Evolutionary conservation across 2,888 invertebrate species (phyloP).

Genomic region (Drosophila niveifrons): DNA sequence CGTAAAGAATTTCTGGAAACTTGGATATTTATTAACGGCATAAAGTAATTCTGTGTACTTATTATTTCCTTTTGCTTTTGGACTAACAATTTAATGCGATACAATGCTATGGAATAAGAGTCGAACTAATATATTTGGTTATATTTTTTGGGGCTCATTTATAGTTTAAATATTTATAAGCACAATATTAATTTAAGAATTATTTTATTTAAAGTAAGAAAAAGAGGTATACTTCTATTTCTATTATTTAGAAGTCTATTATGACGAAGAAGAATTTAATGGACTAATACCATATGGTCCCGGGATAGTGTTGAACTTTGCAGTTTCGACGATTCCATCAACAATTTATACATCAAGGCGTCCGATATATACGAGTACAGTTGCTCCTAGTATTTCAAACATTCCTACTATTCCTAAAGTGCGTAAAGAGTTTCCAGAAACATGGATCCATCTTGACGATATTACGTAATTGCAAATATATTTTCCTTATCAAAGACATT

Average conservation of each 20-base stretch:
- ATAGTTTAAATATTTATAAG: no score
- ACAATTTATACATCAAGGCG: background rate
- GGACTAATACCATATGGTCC: slow-evolving; percentile 10
- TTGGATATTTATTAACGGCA: slow-evolving; percentile 87
- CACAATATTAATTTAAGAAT: background rate
- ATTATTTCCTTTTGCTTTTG: background rate
- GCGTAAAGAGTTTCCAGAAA: slow-evolving; percentile 89
- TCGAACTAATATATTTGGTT: background rate
- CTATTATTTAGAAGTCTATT: background rate
- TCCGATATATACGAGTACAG: background rate
- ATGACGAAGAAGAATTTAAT: background rate
- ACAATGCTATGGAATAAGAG: background rate
- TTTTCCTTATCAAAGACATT: background rate
- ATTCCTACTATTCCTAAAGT: slow-evolving; percentile 23
- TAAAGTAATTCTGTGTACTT: slow-evolving; percentile 29
- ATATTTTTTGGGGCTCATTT: no score
- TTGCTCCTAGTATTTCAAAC: background rate
- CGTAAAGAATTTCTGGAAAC: slow-evolving; percentile 89
- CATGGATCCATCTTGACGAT: slow-evolving; percentile 87
- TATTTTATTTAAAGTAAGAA: background rate
- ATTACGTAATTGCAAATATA: slow-evolving; percentile 36
- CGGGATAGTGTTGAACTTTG: slow-evolving; percentile 9
- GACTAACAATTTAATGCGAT: background rate
- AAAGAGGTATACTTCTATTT: background rate
- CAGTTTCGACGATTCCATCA: background rate